phyloP scores from a whole-genome alignment of 2,888 invertebrate species.

The Thumatha senex region DNA sequence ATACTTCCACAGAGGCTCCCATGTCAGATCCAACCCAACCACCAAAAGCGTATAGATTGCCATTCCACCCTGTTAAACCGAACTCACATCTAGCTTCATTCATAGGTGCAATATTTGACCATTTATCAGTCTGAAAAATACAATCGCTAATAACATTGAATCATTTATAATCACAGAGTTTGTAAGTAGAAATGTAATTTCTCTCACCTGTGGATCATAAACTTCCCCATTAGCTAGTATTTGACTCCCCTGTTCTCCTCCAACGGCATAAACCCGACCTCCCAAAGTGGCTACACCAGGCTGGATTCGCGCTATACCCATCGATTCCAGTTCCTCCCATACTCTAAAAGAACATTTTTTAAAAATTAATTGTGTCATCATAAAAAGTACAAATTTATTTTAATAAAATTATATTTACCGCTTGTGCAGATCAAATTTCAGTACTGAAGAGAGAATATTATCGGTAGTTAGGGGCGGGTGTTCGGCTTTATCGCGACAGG shows the following conservation, averaged over 20 bases:
- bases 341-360: slow-evolving; percentile 71
- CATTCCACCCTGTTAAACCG: slow-evolving; percentile 92
- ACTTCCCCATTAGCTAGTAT: slow-evolving; percentile 95
- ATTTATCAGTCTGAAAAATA: slow-evolving; percentile 75
- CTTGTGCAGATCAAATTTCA: slow-evolving; percentile 91
- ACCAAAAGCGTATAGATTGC: slow-evolving; percentile 93
- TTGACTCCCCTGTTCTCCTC: slow-evolving; percentile 95
- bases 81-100: slow-evolving; percentile 94
- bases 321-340: slow-evolving; percentile 92
- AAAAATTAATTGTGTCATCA: neutral
- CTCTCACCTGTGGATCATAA: slow-evolving; percentile 86
- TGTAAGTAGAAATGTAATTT: too few species aligned
- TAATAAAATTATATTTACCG: slow-evolving; percentile 65
- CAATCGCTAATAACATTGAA: too few species aligned
- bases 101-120: slow-evolving; percentile 88
- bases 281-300: slow-evolving; percentile 93
- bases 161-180: too few species aligned
- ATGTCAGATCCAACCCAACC: slow-evolving; percentile 97
- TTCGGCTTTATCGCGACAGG: slow-evolving; percentile 89
- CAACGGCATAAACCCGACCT: slow-evolving; percentile 94
- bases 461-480: slow-evolving; percentile 92
- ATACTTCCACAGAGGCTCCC: slow-evolving; percentile 94
- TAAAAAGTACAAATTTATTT: neutral
- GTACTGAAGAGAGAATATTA: slow-evolving; percentile 92
- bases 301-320: slow-evolving; percentile 93